phyloP scores from a whole-genome alignment of 2,797 vertebrate species.

The Margarornis squamiger region DNA sequence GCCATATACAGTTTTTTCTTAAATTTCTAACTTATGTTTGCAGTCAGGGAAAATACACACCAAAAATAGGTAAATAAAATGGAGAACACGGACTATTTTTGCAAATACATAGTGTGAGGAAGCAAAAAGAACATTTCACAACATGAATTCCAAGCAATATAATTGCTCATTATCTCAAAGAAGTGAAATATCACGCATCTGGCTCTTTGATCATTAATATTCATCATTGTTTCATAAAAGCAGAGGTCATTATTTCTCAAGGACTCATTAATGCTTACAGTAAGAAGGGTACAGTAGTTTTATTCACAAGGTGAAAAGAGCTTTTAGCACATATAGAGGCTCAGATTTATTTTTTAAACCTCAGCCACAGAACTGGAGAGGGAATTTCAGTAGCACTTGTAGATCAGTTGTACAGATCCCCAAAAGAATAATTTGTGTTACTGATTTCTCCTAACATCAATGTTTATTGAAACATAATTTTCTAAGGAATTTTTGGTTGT shows the following conservation, averaged over 20 bases:
- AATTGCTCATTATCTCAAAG: neutral
- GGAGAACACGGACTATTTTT: neutral
- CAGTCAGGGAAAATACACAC: neutral
- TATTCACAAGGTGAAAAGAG: neutral
- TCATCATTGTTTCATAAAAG: neutral
- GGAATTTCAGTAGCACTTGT: neutral
- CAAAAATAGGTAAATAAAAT: neutral
- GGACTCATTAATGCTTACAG: neutral
- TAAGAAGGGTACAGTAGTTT: neutral
- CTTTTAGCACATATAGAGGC: neutral
- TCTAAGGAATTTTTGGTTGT: neutral
- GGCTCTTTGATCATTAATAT: neutral
- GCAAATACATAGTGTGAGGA: neutral
- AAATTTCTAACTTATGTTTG: neutral
- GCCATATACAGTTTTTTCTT: fast-evolving
- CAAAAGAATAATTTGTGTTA: neutral
- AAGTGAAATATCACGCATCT: neutral
- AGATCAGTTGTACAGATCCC: neutral
- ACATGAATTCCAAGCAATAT: neutral
- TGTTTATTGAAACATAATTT: neutral
- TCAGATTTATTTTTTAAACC: neutral
- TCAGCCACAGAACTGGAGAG: neutral
- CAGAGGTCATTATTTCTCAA: neutral
- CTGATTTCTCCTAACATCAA: neutral
- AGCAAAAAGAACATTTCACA: neutral